Percentiles rank a stretch among this genome's conserved stretches.
phyloP scores from a whole-genome alignment of 2,888 invertebrate species.

The Rhamphomyia laevipes region DNA sequence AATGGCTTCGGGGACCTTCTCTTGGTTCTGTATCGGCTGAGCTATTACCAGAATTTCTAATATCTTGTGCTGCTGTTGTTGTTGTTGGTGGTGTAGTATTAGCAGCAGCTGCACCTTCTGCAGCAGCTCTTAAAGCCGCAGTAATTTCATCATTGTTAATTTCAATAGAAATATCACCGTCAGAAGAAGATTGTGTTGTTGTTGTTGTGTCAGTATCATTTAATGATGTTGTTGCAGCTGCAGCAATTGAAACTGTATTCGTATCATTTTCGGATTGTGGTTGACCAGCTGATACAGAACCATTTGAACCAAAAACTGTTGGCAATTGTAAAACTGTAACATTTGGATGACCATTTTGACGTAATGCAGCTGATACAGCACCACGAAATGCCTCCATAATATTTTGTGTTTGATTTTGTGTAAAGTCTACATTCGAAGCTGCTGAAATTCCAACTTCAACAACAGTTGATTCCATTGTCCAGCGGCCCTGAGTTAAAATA shows the following conservation, averaged over 20 bases:
- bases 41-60: not conserved
- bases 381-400: conserved; percentile 36
- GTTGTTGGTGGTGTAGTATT: not conserved
- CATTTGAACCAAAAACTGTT: conserved; percentile 27
- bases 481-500: conserved; percentile 36
- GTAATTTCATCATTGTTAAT: conserved; percentile 6
- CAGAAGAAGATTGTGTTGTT: conserved; percentile 3
- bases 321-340: conserved; percentile 35
- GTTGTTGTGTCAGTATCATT: conserved; percentile 6
- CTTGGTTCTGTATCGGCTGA: not conserved
- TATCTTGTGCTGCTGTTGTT: not conserved
- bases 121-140: not conserved
- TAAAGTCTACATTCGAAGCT: conserved; percentile 25
- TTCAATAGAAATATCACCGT: conserved; percentile 6
- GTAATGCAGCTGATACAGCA: conserved; percentile 34
- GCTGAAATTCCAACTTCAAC: conserved; percentile 38
- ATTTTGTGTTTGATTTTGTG: conserved; percentile 31
- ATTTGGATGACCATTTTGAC: conserved; percentile 31
- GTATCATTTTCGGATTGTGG: not conserved
- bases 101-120: not conserved
- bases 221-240: conserved; percentile 15
- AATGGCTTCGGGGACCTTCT: not conserved
- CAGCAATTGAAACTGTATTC: conserved; percentile 28
- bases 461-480: conserved; percentile 39
- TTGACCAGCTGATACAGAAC: conserved; percentile 11